phyloP scores from a whole-genome alignment of 2,888 invertebrate genomes.

The Lasioglossum leucozonium region DNA sequence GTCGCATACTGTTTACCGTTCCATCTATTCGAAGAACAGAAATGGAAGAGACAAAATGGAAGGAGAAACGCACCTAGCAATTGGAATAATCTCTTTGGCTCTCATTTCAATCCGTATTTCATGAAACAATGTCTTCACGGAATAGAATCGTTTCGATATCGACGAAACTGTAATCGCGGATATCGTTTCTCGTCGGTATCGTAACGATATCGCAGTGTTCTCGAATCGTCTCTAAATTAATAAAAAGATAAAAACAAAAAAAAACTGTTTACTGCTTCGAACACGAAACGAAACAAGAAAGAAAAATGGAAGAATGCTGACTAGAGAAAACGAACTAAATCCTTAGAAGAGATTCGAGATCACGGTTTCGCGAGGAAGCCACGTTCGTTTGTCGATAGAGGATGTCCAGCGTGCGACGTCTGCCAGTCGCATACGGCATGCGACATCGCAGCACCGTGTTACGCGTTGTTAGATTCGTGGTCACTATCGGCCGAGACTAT shows the following conservation, averaged over 20 bases:
- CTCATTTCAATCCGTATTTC: not conserved
- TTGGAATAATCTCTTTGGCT: constrained; percentile 9
- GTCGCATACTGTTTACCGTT: constrained; percentile 26
- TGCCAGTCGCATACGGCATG: not conserved
- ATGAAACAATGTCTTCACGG: not conserved
- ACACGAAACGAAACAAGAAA: not conserved
- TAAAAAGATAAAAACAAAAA: no score
- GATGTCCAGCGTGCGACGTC: not conserved
- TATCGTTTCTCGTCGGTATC: not conserved
- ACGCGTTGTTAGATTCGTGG: not conserved
- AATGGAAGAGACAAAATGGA: not conserved
- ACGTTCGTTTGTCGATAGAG: constrained; percentile 8
- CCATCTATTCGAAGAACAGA: not conserved
- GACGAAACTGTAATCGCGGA: not conserved
- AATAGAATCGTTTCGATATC: not conserved
- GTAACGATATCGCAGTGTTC: not conserved
- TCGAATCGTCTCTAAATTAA: no score
- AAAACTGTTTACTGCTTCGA: no score
- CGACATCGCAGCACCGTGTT: not conserved
- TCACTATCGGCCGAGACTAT: not conserved
- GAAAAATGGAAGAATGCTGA: constrained; percentile 5
- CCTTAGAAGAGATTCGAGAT: constrained; percentile 26
- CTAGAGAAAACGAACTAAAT: constrained; percentile 8
- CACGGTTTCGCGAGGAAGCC: not conserved
- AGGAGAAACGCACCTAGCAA: constrained; percentile 27